Evolutionary conservation across 2,888 invertebrate genomes (phyloP).

Genomic region (Operophtera brumata): DNA sequence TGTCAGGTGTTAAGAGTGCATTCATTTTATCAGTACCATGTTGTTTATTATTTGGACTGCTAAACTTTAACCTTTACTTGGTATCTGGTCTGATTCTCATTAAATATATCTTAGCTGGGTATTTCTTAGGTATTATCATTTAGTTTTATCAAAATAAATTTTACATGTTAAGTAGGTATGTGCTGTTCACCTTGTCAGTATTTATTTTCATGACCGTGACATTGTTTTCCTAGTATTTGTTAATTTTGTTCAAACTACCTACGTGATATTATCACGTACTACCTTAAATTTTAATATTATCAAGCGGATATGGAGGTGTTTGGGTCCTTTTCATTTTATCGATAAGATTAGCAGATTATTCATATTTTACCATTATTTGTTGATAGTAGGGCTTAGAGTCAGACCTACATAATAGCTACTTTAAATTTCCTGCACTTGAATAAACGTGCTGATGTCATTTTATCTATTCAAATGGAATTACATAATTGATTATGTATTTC

Average conservation of each 20-base stretch:
- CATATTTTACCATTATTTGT: neutral
- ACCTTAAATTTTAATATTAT: neutral
- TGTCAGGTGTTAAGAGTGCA: conserved; percentile 43
- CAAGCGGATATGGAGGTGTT: neutral
- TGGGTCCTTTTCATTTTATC: neutral
- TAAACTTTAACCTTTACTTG: neutral
- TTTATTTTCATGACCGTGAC: conserved; percentile 13
- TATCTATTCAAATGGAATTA: neutral
- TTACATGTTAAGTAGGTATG: no score
- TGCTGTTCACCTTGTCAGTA: neutral
- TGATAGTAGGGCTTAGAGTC: no score
- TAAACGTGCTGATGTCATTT: conserved; percentile 2
- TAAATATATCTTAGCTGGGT: no score
- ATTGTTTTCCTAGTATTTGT: conserved; percentile 1
- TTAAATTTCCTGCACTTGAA: neutral
- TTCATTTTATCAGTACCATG: conserved; percentile 2
- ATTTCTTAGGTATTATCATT: no score
- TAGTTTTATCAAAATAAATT: no score
- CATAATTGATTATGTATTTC: neutral
- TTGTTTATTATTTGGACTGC: conserved; percentile 3
- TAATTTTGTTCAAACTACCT: neutral
- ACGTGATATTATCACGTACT: neutral
- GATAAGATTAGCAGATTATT: neutral
- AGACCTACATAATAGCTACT: neutral
- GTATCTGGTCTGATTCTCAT: neutral